These are phyloP conservation scores for Coturnix japonica DNA, from an alignment of 2,113 vertebrate genomes.

Conservation along the genomic window DNA sequence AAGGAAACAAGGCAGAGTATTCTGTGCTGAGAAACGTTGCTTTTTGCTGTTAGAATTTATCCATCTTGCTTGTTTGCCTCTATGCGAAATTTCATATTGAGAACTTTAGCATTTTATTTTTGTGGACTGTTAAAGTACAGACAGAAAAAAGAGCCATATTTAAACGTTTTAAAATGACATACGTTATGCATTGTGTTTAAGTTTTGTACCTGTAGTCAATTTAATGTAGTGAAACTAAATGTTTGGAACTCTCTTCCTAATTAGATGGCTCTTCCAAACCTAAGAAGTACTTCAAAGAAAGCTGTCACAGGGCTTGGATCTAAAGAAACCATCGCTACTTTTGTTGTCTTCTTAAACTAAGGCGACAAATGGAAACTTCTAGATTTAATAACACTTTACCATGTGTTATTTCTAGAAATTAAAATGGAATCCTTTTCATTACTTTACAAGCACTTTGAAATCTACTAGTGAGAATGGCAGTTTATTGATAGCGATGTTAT, in stretches of 20 bases:
- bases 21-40: background rate
- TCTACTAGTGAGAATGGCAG: background rate
- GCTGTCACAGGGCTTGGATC: background rate
- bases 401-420: background rate
- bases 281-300: background rate
- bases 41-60: slow-evolving; percentile 21
- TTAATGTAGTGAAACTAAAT: background rate
- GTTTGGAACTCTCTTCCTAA: background rate
- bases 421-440: background rate
- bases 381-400: background rate
- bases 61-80: background rate
- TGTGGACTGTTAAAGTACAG: background rate
- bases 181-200: background rate
- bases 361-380: background rate
- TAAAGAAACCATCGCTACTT: background rate
- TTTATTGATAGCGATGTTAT: background rate
- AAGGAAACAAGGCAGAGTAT: background rate
- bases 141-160: background rate
- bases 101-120: background rate
- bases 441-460: background rate
- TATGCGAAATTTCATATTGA: background rate
- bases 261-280: background rate
- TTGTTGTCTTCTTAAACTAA: background rate
- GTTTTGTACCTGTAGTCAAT: background rate
- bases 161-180: background rate